These are phyloP conservation scores for Pardosa pseudoannulata DNA, from an alignment of 2,888 invertebrate species.

Conservation along the genomic window DNA sequence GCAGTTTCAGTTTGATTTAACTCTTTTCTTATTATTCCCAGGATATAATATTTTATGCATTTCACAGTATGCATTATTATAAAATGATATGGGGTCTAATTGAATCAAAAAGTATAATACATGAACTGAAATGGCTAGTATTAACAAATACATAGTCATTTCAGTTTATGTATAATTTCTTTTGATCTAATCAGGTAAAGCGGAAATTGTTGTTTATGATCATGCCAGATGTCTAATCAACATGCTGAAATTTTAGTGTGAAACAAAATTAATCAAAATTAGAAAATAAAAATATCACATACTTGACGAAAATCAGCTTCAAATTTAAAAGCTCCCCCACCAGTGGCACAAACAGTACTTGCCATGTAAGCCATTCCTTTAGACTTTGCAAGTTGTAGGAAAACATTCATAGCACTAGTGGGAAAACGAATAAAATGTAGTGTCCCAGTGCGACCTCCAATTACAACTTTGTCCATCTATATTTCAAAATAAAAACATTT, in stretches of 20 bases:
- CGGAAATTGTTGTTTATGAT: neutral
- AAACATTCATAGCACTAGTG: conserved; percentile 94
- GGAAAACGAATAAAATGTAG: conserved; percentile 98
- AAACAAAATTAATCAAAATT: neutral
- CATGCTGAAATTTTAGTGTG: neutral
- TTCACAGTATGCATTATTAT: too few species aligned
- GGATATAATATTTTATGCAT: too few species aligned
- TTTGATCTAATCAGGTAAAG: too few species aligned
- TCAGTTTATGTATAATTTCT: too few species aligned
- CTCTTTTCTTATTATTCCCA: too few species aligned
- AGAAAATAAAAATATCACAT: conserved; percentile 75
- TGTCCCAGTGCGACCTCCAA: conserved; percentile 90
- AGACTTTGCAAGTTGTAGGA: conserved; percentile 92
- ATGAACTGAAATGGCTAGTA: too few species aligned
- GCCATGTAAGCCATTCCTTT: conserved; percentile 97
- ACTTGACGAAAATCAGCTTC: conserved; percentile 91
- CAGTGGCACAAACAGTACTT: conserved; percentile 97
- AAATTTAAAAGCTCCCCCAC: conserved; percentile 98
- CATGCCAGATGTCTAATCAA: neutral
- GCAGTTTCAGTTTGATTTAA: too few species aligned
- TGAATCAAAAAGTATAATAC: too few species aligned
- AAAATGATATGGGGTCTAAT: too few species aligned
- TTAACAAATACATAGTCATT: too few species aligned
- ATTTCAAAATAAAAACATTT: conserved; percentile 77
- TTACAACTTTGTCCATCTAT: conserved; percentile 87